A percentile compares a stretch with the other conserved stretches of the same genome.
Conservation (phyloP, 2,888 invertebrate genomes). For the Agrotis puta region DNA sequence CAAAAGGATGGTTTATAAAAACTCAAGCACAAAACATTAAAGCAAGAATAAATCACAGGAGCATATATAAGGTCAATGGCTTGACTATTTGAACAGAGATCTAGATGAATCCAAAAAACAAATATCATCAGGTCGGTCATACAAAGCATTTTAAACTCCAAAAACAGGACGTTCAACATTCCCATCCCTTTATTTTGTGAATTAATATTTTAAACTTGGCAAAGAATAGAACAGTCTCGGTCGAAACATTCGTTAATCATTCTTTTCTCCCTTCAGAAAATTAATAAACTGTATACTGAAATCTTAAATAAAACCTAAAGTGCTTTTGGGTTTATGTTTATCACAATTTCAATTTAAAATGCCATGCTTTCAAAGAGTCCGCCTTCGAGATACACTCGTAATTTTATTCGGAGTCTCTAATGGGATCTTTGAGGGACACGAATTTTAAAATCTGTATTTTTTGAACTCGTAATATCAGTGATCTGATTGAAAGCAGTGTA, state of each 20-base stretch:
- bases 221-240: background rate
- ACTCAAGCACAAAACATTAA: background rate
- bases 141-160: background rate
- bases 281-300: slow-evolving; percentile 7
- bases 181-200: background rate
- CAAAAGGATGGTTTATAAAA: too few species aligned
- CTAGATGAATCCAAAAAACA: background rate
- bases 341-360: slow-evolving; percentile 48
- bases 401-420: slow-evolving; percentile 43
- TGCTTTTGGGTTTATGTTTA: slow-evolving; percentile 27
- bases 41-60: background rate
- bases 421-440: slow-evolving; percentile 28
- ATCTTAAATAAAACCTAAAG: slow-evolving; percentile 28
- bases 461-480: slow-evolving; percentile 24
- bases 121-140: background rate
- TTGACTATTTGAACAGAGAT: background rate
- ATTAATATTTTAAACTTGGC: background rate
- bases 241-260: background rate
- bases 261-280: background rate
- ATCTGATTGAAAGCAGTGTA: slow-evolving; percentile 27
- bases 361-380: slow-evolving; percentile 34
- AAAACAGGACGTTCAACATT: background rate
- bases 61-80: background rate
- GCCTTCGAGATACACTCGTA: slow-evolving; percentile 26
- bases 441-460: slow-evolving; percentile 34